Conservation (phyloP, 2,797 vertebrate species). For the Apodemus agrarius region DNA sequence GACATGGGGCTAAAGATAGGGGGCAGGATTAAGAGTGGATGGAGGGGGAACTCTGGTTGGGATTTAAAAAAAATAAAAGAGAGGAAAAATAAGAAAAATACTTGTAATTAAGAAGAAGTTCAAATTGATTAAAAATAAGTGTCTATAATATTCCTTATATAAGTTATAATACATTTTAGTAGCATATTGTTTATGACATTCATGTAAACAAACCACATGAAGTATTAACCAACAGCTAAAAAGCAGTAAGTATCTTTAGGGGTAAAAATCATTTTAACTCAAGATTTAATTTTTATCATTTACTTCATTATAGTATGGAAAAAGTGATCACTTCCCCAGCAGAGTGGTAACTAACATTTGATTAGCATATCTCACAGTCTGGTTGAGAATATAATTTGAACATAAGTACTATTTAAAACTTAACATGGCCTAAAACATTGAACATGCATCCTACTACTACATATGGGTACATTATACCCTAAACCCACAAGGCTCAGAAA, state of each 20-base stretch:
- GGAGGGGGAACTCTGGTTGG: not conserved
- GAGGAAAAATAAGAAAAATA: not conserved
- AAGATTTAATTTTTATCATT: not conserved
- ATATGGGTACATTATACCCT: accelerated
- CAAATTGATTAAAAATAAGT: not conserved
- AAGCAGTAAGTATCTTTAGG: not conserved
- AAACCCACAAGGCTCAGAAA: not conserved
- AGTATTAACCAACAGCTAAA: not conserved
- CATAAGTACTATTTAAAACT: not conserved
- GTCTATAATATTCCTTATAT: not conserved
- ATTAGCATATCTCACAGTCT: not conserved
- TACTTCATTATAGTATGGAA: not conserved
- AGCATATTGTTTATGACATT: not conserved
- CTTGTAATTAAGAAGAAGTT: not conserved
- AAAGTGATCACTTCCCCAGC: not conserved
- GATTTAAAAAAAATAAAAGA: not conserved
- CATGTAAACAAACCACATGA: not conserved
- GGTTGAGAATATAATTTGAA: not conserved
- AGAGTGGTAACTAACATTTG: not conserved
- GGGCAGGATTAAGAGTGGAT: not conserved
- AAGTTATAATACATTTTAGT: not conserved
- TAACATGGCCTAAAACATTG: not conserved
- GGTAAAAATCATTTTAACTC: not conserved
- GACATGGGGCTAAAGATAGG: not conserved
- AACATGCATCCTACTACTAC: not conserved